phyloP scores from a whole-genome alignment of 2,113 vertebrate species.

The Sakesphorus luctuosus region DNA sequence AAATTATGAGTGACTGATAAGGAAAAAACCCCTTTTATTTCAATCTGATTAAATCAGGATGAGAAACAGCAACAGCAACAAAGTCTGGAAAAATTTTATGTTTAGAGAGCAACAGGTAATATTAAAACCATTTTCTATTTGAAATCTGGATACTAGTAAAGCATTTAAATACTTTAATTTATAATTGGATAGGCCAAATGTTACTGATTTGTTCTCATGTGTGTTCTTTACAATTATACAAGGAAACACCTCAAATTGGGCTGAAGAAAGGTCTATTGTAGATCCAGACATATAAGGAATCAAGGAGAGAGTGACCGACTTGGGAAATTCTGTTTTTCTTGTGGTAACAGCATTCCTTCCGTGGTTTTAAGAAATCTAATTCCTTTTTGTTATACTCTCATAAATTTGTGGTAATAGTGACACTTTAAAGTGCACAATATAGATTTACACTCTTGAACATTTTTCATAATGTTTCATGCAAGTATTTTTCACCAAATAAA shows the following conservation, averaged over 20 bases:
- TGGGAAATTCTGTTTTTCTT: neutral
- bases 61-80: neutral
- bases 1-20: neutral
- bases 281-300: neutral
- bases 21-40: neutral
- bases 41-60: neutral
- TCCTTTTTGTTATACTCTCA: neutral
- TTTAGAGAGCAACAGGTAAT: neutral
- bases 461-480: neutral
- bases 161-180: neutral
- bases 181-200: neutral
- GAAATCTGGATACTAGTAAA: neutral
- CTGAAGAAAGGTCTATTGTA: neutral
- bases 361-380: neutral
- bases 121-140: neutral
- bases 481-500: neutral
- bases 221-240: neutral
- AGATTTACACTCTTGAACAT: neutral
- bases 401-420: neutral
- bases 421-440: neutral
- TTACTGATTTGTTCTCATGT: fast-evolving
- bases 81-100: neutral
- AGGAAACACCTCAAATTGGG: neutral
- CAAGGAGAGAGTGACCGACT: neutral
- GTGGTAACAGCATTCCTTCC: neutral